Percentiles rank a stretch among this genome's conserved stretches.
These are phyloP conservation scores for Acropternis orthonyx DNA, from an alignment of 2,797 vertebrate genomes.

Conservation along the genomic window DNA sequence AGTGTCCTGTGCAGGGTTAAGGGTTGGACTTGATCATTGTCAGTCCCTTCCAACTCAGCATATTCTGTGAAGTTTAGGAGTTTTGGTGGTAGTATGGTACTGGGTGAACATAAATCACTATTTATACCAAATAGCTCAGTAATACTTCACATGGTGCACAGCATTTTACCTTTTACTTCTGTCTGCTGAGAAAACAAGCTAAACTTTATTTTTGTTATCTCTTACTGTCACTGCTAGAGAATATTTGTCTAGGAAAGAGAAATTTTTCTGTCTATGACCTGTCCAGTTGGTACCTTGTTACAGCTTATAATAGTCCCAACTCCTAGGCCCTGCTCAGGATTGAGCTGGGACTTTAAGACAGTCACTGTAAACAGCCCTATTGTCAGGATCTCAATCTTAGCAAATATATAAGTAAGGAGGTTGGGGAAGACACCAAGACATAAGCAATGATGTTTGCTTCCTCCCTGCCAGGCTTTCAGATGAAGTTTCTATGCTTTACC, in stretches of 20 bases:
- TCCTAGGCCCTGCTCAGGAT: neutral
- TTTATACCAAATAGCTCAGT: slow-evolving; percentile 25
- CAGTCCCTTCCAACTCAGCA: too few relatives aligned
- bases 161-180: neutral
- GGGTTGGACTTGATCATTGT: too few relatives aligned
- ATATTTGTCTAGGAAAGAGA: neutral
- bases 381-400: neutral
- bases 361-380: neutral
- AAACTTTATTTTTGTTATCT: neutral
- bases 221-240: neutral
- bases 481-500: neutral
- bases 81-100: neutral
- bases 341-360: neutral
- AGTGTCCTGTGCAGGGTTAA: too few relatives aligned
- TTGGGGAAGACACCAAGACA: neutral
- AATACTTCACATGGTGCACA: slow-evolving; percentile 4
- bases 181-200: neutral
- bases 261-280: neutral
- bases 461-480: neutral
- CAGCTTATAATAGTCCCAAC: neutral
- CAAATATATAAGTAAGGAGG: neutral
- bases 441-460: neutral
- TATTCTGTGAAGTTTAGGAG: neutral
- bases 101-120: neutral
- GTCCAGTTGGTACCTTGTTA: neutral